Evolutionary conservation across 2,113 vertebrate genomes (phyloP), one percentile per base, ranked within the genome.

Genomic region (Hylia prasina): DNA sequence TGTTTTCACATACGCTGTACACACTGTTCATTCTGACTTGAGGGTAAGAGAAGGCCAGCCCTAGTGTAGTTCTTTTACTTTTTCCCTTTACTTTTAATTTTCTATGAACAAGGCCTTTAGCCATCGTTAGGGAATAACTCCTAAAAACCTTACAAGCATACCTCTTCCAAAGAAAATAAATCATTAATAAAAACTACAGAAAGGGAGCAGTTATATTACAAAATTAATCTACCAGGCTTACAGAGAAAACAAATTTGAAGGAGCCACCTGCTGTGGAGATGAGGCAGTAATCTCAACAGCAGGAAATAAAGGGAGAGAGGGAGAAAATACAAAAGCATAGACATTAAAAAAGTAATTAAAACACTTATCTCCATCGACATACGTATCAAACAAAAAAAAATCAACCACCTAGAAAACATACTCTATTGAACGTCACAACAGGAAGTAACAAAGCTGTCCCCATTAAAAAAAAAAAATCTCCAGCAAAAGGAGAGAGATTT

Each of bases 301-400:
- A 97, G 98, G 98, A 98, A 98, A 97, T 98, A 98, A 98, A 97
- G 65, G 47, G 95, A 95, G 96, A 96, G 96, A 93, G 80, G 94
- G 93, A 95, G 97, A 98, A 98, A 98, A 98, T 95, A 97, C 97
- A 97, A 98, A 98, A 97, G 97, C 97, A 78, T 90, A 97, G 97
- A 97, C 98, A 98, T 98, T 98, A 98, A 98, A 98, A 98, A 98
- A 98, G 98, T 98, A 98, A 98, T 98, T 98, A 98, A 98, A 98
- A 97, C 98, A 98, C 98, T 98, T 98, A 98, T 98, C 98, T 98
- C 97, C 96, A 98, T 98, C 78, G 6, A 97, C 98, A 98, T 98
- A 97, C 96, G 89, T 95, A 97, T 97, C 71, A 88, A 96, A 86
- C 88, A 94, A 82, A 81, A 93, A 96, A 96, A 94, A 79, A 80